Evolutionary conservation across 2,113 vertebrate genomes (phyloP).

Genomic region (Epinephelus moara): DNA sequence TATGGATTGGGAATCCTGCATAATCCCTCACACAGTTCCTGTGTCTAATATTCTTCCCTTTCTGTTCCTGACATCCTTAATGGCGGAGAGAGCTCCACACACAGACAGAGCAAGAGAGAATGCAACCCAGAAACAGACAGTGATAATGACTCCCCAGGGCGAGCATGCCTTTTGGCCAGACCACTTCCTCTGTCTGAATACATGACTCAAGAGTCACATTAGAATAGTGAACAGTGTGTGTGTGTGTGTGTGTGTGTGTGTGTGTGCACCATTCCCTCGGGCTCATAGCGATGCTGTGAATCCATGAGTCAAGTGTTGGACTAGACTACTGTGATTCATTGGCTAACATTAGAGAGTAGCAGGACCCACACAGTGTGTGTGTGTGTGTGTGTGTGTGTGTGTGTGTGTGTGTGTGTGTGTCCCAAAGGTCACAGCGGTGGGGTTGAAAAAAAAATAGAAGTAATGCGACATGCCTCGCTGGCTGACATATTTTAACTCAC

Average conservation of each 20-base stretch:
- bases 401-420: slow-evolving; percentile 8
- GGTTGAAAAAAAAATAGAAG: slow-evolving; percentile 13
- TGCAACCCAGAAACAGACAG: slow-evolving; percentile 30
- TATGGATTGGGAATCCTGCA: neutral
- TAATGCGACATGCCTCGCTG: neutral
- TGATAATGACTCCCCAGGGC: slow-evolving; percentile 68
- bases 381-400: slow-evolving; percentile 32
- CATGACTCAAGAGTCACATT: slow-evolving; percentile 70
- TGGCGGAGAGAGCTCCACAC: neutral
- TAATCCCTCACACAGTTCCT: neutral
- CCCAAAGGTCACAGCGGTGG: slow-evolving; percentile 27
- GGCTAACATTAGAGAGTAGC: slow-evolving; percentile 52
- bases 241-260: slow-evolving; percentile 12
- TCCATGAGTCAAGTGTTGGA: slow-evolving; percentile 68
- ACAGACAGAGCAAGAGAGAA: slow-evolving; percentile 1
- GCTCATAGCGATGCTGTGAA: slow-evolving; percentile 35
- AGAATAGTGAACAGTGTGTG: slow-evolving; percentile 45
- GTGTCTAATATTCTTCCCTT: neutral
- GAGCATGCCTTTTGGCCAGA: slow-evolving; percentile 66
- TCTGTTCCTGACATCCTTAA: neutral
- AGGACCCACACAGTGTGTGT: neutral
- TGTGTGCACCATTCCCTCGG: slow-evolving; percentile 16
- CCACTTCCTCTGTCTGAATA: slow-evolving; percentile 70
- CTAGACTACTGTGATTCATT: slow-evolving; percentile 67
- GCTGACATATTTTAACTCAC: slow-evolving; percentile 7